These are phyloP conservation scores for Bubo blakistoni DNA, from an alignment of 2,113 vertebrate species.

Conservation along the genomic window DNA sequence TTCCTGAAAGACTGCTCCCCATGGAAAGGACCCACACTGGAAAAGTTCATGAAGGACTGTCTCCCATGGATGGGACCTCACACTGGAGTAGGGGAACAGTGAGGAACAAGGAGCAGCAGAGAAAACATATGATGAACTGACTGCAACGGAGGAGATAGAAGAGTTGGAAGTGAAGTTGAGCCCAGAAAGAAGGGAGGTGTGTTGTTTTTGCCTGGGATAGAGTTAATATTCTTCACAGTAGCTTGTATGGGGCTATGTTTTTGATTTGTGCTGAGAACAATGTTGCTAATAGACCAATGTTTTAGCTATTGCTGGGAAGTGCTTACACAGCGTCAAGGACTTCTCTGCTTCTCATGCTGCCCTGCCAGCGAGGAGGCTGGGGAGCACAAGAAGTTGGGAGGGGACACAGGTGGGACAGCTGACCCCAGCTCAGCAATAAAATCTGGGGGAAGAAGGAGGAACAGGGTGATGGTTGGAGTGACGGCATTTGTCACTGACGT, in stretches of 20 bases:
- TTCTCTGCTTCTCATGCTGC: background rate
- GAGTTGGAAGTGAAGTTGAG: background rate
- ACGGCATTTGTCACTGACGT: accelerated
- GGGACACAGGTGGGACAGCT: background rate
- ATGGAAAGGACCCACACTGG: no score
- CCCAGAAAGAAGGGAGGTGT: background rate
- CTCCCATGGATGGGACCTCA: no score
- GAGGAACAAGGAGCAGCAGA: background rate
- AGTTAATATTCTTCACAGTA: background rate
- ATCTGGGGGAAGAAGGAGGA: background rate
- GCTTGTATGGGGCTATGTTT: background rate
- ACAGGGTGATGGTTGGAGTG: accelerated
- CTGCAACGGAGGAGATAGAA: background rate
- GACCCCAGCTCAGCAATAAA: background rate
- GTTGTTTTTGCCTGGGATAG: background rate
- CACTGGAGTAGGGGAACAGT: background rate
- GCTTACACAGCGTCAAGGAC: accelerated
- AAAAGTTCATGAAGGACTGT: background rate
- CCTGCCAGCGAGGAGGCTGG: background rate
- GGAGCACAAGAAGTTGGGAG: background rate
- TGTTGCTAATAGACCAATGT: accelerated
- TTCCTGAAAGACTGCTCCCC: background rate
- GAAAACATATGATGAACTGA: background rate
- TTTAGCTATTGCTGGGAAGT: background rate
- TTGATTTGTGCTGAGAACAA: background rate